Evolutionary conservation across 2,113 vertebrate species (phyloP), one percentile per base, ranked within the genome.

Genomic region (Caloenas nicobarica): DNA sequence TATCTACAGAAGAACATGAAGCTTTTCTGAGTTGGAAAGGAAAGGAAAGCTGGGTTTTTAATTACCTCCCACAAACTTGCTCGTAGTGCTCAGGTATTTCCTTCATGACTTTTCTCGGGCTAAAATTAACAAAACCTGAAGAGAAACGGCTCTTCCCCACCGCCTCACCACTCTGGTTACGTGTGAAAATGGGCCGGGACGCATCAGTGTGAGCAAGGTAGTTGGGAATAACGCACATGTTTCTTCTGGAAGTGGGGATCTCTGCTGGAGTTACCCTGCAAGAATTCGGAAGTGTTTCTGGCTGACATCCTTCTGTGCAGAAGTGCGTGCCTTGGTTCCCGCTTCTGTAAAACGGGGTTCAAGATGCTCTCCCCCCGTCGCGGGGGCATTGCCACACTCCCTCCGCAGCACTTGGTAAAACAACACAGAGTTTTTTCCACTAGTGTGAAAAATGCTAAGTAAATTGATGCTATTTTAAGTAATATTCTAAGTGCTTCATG

Each of bases 261-360:
- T 64, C 68, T 81, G 93, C 89, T 88, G 85, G 42, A 83, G 12
- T 7, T 10, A 4, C 8, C 92, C 85, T 90, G 90, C 54, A 19
- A 60, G 86, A 38, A 68, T 16, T 71, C 70, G 44, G 7, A 60
- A 78, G 51, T 26, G 16, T 56, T 79, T 48, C 79, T 78, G 94
- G 74, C 91, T 74, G 17, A 16, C 7, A n/a, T 48, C 70, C 78
- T n/a, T 36, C 53, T 21, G 84, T 65, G 93, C 91, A 94, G 77
- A 80, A 91, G 87, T 46, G 70, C 5, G 2, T 66, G 94, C 89
- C 78, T 96, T 56, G 46, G 74, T 88, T 93, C 85, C 94, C 93
- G 80, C 91, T 91, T 89, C 89, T 95, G 94, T 93, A 86, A 94
- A 82, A 80, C 10, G 84, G 93, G 91, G 93, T 94, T 95, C 91